phyloP scores from a whole-genome alignment of 30 jellyfish, hydroid and myxozoan genomes.

The Pseudorhiza aurosa region DNA sequence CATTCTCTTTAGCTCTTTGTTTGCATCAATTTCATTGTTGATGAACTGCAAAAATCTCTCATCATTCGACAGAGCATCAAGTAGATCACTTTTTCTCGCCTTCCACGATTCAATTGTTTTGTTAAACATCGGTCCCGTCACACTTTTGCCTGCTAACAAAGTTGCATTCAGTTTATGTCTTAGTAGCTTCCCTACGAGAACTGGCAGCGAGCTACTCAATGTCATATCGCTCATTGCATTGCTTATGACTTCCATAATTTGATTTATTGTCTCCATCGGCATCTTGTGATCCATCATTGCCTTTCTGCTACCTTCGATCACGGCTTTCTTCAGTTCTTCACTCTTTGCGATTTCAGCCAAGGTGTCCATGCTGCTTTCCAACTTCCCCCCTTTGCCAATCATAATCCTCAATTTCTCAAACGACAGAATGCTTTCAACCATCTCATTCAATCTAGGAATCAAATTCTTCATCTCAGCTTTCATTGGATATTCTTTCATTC shows the following conservation, averaged over 20 bases:
- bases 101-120: neutral
- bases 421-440: neutral
- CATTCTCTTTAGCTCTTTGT: neutral
- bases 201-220: neutral
- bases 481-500: neutral
- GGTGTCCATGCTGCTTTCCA: neutral
- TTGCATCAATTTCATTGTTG: constrained; percentile 8
- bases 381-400: neutral
- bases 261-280: neutral
- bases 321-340: neutral
- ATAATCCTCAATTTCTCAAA: neutral
- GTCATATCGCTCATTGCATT: neutral
- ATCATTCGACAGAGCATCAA: neutral
- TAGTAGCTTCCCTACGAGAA: neutral
- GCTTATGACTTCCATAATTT: neutral
- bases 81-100: neutral
- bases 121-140: neutral
- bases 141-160: neutral
- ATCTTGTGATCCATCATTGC: neutral
- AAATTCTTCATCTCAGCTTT: constrained; percentile 25
- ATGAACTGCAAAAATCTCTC: neutral
- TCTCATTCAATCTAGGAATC: neutral
- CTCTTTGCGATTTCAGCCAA: neutral
- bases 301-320: neutral
- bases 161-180: neutral